Percentiles rank a stretch among this genome's conserved stretches.
phyloP scores from a whole-genome alignment of 1,140 invertebrate genomes.

The Zaprionus ornatus region DNA sequence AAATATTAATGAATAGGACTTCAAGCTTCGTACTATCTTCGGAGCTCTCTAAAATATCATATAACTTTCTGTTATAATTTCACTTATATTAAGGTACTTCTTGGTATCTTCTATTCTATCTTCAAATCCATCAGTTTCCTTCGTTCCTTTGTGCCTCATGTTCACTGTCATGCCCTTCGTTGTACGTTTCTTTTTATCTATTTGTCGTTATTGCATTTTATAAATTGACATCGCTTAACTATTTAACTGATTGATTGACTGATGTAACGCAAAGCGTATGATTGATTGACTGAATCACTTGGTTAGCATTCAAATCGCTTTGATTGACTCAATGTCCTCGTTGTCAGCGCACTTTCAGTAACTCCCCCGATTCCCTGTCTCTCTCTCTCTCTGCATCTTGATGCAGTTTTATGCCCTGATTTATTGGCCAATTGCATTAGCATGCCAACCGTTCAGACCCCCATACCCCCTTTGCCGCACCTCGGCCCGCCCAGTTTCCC shows the following conservation, averaged over 20 bases:
- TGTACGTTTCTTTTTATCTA: background rate
- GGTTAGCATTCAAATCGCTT: constrained; percentile 38
- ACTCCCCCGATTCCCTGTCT: background rate
- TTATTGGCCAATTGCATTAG: constrained; percentile 77
- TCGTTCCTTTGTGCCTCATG: background rate
- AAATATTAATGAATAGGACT: too few relatives aligned
- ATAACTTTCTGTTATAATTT: too few relatives aligned
- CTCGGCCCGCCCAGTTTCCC: background rate
- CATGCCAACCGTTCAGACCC: constrained; percentile 35
- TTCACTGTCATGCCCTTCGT: too few relatives aligned
- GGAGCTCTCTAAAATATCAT: too few relatives aligned
- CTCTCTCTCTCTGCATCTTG: constrained; percentile 16
- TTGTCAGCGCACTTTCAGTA: background rate
- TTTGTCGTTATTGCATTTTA: constrained; percentile 31
- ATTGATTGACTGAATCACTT: constrained; percentile 52
- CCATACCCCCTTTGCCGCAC: background rate
- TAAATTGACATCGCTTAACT: constrained; percentile 54
- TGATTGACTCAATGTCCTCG: constrained; percentile 50
- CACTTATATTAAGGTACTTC: too few relatives aligned
- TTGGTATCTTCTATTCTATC: too few relatives aligned
- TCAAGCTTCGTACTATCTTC: too few relatives aligned
- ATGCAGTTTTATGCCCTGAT: constrained; percentile 66
- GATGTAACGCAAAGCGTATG: constrained; percentile 44
- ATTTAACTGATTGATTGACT: constrained; percentile 36
- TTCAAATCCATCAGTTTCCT: background rate